Evolutionary conservation across 2,888 invertebrate species (phyloP).

Genomic region (Octonoba sinensis): DNA sequence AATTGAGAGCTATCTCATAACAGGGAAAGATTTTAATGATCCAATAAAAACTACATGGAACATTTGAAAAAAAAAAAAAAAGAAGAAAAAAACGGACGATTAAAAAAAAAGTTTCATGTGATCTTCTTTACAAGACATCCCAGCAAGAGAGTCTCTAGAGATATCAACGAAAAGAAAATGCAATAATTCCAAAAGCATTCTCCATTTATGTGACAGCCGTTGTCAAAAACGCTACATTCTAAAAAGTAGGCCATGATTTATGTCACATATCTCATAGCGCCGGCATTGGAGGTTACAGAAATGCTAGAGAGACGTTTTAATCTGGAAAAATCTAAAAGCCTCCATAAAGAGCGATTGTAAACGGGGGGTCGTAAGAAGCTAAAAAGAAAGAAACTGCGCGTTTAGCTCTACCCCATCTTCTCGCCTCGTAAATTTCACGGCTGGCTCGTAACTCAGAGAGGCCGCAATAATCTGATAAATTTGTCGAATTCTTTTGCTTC

Average conservation of each 20-base stretch:
- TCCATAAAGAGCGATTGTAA: slow-evolving; percentile 19
- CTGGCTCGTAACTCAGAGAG: slow-evolving; percentile 34
- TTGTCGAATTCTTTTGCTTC: slow-evolving; percentile 3
- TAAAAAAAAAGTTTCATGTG: too few relatives aligned
- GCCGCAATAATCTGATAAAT: slow-evolving; percentile 49
- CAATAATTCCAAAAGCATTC: too few relatives aligned
- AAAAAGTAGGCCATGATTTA: slow-evolving; percentile 25
- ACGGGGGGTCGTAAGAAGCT: not conserved
- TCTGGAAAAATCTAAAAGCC: slow-evolving; percentile 52
- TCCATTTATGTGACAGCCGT: too few relatives aligned
- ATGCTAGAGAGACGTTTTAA: slow-evolving; percentile 38
- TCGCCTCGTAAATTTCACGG: slow-evolving; percentile 52
- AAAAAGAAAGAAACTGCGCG: not conserved
- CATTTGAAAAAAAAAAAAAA: too few relatives aligned
- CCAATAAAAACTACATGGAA: too few relatives aligned
- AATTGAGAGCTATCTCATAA: too few relatives aligned
- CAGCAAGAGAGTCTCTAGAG: too few relatives aligned
- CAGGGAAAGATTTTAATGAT: too few relatives aligned
- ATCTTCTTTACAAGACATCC: too few relatives aligned
- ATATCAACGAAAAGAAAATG: too few relatives aligned
- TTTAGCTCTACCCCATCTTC: slow-evolving; percentile 43
- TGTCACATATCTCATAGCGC: slow-evolving; percentile 21
- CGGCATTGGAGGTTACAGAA: not conserved
- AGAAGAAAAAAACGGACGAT: too few relatives aligned
- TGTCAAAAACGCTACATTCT: too few relatives aligned